A percentile compares a stretch with the other conserved stretches of the same genome.
These are phyloP conservation scores for Calameuta filiformis DNA, from an alignment of 2,888 invertebrate species.

Conservation along the genomic window DNA sequence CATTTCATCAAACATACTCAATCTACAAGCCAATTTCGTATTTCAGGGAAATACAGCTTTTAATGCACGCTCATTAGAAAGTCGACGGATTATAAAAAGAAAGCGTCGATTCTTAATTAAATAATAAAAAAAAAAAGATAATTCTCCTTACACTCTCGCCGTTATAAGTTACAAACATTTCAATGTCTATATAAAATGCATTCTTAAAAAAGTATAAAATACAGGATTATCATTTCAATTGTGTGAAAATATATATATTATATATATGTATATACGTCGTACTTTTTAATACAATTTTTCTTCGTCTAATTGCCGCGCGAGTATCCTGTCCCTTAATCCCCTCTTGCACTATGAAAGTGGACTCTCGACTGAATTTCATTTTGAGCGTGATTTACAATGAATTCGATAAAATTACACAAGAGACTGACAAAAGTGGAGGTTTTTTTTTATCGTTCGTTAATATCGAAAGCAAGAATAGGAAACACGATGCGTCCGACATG, in stretches of 20 bases:
- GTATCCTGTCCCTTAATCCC: constrained; percentile 7
- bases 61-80: neutral
- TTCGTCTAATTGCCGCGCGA: neutral
- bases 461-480: neutral
- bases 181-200: constrained; percentile 53
- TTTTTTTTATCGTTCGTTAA: neutral
- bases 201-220: constrained; percentile 62
- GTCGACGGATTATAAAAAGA: neutral
- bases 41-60: constrained; percentile 30
- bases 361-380: neutral
- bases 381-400: neutral
- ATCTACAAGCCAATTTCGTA: neutral
- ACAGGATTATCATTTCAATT: constrained; percentile 39
- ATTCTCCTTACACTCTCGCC: constrained; percentile 22
- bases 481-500: neutral
- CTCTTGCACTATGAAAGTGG: constrained; percentile 27
- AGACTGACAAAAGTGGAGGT: neutral
- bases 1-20: neutral
- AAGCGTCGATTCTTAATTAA: constrained; percentile 13
- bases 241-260: constrained; percentile 50
- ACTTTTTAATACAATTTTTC: constrained; percentile 1
- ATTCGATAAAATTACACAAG: neutral
- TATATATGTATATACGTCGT: constrained; percentile 20
- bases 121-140: constrained; percentile 24
- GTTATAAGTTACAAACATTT: constrained; percentile 32